Evolutionary conservation across 37 sponge, comb jelly and placozoan genomes (phyloP), one percentile per base, ranked within the genome.

Genomic region (Cliona cf. orientalis): DNA sequence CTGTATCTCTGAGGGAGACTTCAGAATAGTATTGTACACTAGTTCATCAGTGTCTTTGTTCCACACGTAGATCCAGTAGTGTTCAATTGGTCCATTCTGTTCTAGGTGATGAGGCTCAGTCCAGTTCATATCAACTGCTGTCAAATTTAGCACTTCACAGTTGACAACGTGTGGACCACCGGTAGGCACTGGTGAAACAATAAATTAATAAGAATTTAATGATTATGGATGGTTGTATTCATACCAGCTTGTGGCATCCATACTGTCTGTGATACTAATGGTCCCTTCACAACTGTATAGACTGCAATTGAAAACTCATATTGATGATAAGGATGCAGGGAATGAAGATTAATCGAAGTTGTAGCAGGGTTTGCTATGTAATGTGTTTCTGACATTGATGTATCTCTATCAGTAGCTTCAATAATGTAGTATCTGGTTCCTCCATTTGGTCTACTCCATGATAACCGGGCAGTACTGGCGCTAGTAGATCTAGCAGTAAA

Each of bases 111-210:
- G 25, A 29, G 65, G 65, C 9, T 21, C 65, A 63, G 22, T 21
- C 65, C 65, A 63, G 31, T 11, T 11, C 7, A 63, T 7, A 11
- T n/a, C n/a, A 23, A 76, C 42, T 40, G 46, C 64, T 62, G 64
- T 56, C 28, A n/a, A 38, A 31, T 26, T 76, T 11, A 61, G 28
- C 23, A 64, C 78, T 14, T 23, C 28, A 22, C n/a, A 26, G 11
- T 14, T 28, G 29, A 76, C 42, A 31, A 23, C 9, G 3, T 36
- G 44, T 42, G 78, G 78, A 76, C 42, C 7, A 12, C 78, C 64
- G 39, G 78, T 42, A 41, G 78, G 78, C 40, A 36, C 78, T 76
- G 64, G 22, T 39, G 43, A 56, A 2, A 42, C 58, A 74, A 44
- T n/a, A n/a, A n/a, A n/a, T n/a, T n/a, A n/a, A n/a, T n/a, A n/a